Evolutionary conservation across 2,888 invertebrate genomes (phyloP), one percentile per base, ranked within the genome.

Genomic region (Trimorus sp.): DNA sequence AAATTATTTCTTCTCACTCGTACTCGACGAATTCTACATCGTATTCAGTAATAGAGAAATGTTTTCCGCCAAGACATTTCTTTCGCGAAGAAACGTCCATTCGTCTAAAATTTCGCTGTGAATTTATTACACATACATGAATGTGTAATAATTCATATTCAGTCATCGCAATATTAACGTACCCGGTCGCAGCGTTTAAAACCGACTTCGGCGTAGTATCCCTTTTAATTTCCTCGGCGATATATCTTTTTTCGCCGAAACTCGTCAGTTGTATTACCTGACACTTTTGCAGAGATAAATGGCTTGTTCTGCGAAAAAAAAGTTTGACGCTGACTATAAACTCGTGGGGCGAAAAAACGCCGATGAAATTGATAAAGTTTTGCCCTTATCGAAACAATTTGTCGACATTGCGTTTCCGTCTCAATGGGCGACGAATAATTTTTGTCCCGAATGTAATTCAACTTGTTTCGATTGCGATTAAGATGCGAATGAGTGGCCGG

Each of bases 261-360:
- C 58, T 74, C 42, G 42, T 15, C 40, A 74, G 48, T 74, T 82
- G 77, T 69, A 77, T 77, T 66, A 74, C 73, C 71, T 79, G 73
- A 77, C 69, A 80, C 69, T 70, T 75, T 73, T 7, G 53, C 54
- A 40, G 60, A 77, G 70, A 81, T 73, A 68, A 79, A 81, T 82
- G 69, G 71, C 69, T 70, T 45, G 60, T 70, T 68, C 38, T 38
- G 6, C 9, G 73, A 60, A 76, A 73, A 26, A 74, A 81, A 83
- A 83, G 83, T 83, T 83, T 79, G 79, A 79, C 83, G 77, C 73
- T 62, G 71, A 58, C 56, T 79, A 76, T 68, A 74, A 68, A 73
- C 66, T 76, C 54, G 15, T 8, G 40, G 11, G 49, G 8, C 51
- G 68, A 81, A 74, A 75, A 78, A 51, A 48, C 59, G 42, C 9